Evolutionary conservation across 2,113 vertebrate species (phyloP).

Genomic region (Cisticola juncidis): DNA sequence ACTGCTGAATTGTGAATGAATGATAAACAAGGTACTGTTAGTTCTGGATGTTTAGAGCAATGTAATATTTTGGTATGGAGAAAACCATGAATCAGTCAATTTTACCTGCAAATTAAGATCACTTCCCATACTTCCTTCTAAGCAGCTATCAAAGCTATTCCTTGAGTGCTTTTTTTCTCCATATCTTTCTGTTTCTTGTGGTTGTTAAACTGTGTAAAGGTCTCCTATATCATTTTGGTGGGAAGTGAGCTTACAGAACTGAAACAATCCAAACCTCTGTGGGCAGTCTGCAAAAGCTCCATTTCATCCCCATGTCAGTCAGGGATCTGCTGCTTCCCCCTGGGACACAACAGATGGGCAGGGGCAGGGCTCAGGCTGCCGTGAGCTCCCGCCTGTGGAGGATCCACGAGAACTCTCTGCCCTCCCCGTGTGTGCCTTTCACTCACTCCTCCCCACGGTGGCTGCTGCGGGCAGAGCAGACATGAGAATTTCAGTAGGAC

Average conservation of each 20-base stretch:
- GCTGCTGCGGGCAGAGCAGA: background rate
- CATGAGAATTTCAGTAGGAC: constrained; percentile 9
- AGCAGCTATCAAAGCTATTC: background rate
- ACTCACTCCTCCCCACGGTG: background rate
- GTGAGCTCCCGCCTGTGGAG: background rate
- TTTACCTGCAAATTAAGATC: background rate
- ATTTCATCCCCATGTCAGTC: background rate
- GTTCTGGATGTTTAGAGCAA: background rate
- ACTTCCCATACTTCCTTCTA: background rate
- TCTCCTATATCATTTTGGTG: background rate
- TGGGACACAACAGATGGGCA: background rate
- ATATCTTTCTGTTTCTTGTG: background rate
- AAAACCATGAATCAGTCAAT: background rate
- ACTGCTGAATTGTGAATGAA: background rate
- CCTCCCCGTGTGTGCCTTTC: background rate
- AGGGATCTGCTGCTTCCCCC: background rate
- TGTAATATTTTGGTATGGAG: background rate
- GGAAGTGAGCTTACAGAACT: background rate
- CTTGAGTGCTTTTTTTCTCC: background rate
- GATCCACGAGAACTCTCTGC: background rate
- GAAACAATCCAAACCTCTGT: background rate
- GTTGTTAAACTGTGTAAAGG: background rate
- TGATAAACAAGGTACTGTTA: background rate
- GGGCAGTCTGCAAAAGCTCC: background rate
- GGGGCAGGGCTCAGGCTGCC: background rate